Conservation (phyloP, 2,888 invertebrate species). For the Pristionchus exspectatus region DNA sequence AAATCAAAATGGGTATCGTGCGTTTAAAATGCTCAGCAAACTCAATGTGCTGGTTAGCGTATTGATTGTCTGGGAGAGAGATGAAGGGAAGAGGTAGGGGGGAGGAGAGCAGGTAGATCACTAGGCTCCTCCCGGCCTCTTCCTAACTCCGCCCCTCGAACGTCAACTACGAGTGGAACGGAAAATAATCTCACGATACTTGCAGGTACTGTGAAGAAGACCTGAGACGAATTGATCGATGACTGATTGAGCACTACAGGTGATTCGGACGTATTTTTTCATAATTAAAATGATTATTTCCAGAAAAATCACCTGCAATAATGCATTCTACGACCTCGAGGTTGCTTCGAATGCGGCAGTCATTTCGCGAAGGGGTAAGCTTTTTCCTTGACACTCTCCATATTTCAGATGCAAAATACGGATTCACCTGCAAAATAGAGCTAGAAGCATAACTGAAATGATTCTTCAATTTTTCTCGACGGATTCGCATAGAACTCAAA, state of each 20-base stretch:
- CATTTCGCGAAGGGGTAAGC: constrained; percentile 35
- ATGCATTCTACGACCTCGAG: neutral
- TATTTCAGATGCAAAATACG: neutral
- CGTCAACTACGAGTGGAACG: too few relatives aligned
- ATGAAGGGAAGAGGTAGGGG: too few relatives aligned
- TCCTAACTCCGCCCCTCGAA: too few relatives aligned
- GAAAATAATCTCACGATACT: too few relatives aligned
- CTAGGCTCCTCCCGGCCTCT: too few relatives aligned
- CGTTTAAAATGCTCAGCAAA: too few relatives aligned
- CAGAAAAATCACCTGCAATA: neutral
- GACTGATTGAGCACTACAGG: neutral
- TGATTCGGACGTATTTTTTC: neutral
- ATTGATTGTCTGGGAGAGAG: too few relatives aligned
- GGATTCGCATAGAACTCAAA: neutral
- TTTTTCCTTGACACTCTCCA: neutral
- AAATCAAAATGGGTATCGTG: too few relatives aligned
- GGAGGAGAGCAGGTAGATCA: too few relatives aligned
- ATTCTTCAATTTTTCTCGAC: neutral
- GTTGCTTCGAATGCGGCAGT: constrained; percentile 49
- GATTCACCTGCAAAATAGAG: neutral
- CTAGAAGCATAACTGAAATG: too few relatives aligned
- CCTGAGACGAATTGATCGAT: neutral
- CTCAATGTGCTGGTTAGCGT: too few relatives aligned
- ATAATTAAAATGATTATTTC: neutral
- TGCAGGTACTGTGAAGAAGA: too few relatives aligned